Base-by-base conservation (phyloP, 1,140 invertebrate species). In the Trinorchestia longiramus region DNA sequence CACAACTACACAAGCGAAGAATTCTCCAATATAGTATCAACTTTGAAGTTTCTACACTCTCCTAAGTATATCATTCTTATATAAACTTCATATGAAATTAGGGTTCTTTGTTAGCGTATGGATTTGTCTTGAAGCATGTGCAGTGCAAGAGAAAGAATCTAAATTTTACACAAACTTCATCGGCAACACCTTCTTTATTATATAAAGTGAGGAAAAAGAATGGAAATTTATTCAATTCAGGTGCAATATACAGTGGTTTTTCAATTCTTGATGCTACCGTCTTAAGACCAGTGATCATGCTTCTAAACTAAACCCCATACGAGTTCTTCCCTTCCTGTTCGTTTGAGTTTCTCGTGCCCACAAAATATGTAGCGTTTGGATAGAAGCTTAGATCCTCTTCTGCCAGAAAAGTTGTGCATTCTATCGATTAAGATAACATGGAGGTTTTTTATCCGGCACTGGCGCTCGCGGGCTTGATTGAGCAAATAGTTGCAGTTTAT, bases 401-500 rank as follows among this genome's bases (percentile, higher is more conserved):
- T 23, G 62, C 62, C 62, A 28, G 62, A 36, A 53, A 77, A 77
- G 62, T 77, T 77, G 11, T 28, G 62, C 62, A 77, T 77, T 77
- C 62, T 77, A 77, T 77, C 62, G 62, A 77, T 77, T 77, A 77
- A 77, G 62, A 77, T 77, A 77, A 77, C 62, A 77, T 28, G 8
- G 62, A 77, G 36, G 62, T 77, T 77, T n/a, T 77, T 77, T 77
- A 77, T 77, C 62, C 15, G 62, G 36, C 62, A 36, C 11, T 11
- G 28, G 62, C 62, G 11, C 28, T 36, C 62, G 62, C 11, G 6
- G 28, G 62, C 62, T 77, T 77, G 62, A 77, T 77, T 77, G 62
- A 77, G 62, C 62, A 77, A 77, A 77, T 77, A 77, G 62, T 77
- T 77, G 62, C 62, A 77, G 62, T 77, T 77, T 77, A 77, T 77